Evolutionary conservation across 2,797 vertebrate genomes (phyloP), one percentile per base, ranked within the genome.

Genomic region (Mormyrops boulengeri): DNA sequence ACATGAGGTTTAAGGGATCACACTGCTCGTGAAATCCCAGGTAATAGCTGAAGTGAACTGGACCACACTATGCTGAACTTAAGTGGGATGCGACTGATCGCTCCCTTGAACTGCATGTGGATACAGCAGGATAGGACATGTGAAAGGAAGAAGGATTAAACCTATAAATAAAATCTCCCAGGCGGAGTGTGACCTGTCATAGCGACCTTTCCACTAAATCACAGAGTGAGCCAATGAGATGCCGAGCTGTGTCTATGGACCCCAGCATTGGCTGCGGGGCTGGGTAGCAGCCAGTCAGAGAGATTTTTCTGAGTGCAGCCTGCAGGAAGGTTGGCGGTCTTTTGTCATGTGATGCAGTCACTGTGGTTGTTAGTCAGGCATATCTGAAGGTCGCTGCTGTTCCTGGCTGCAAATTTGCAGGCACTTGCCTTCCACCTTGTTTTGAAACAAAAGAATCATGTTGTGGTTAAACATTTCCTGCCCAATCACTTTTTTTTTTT

Each of bases 101-200:
- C 53, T 55, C 57, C 57, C 57, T n/a, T 22, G 34, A 34, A 77
- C 41, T 44, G 5, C 66, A 73, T 73, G 66, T 73, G 30, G 73
- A 47, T 80, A 7, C 73, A 80, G 73, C 14, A 80, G 19, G 34
- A 80, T 19, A 44, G 73, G 17, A 44, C 19, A 19, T 80, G 38
- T 80, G 41, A 80, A 38, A 41, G 34, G 22, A 41, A 38, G 26
- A 30, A 55, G 17, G 17, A 88, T 60, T 19, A 49, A 34, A 50
- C n/a, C 73, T 80, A 47, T 80, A 88, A 53, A 69, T 53, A 38
- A 69, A 52, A 17, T 26, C 52, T n/a, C 5, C 22, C 73, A 6
- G 26, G 50, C 1, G 41, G 22, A 49, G 12, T 41, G 22, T 73
- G 55, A 49, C 88, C 85, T 49, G 90, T 91, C 88, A 90, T 88